Percentiles rank a stretch among this genome's conserved stretches.
phyloP scores from a whole-genome alignment of 2,113 vertebrate genomes.

The Cisticola juncidis region DNA sequence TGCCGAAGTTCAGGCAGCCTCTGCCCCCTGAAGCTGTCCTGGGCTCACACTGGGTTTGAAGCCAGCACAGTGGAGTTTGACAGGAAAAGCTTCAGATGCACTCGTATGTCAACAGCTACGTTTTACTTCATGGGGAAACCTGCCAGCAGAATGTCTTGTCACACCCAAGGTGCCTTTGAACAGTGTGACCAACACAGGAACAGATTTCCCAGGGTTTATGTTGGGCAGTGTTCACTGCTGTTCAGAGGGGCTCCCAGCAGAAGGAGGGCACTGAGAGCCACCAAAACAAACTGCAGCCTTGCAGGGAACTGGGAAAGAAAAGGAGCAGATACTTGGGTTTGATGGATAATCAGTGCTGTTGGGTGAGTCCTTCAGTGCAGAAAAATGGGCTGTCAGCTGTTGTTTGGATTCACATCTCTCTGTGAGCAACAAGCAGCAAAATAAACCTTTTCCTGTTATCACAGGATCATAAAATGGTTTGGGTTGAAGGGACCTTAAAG shows the following conservation, averaged over 20 bases:
- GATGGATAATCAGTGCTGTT: not conserved
- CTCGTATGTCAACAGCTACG: not conserved
- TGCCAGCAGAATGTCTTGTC: not conserved
- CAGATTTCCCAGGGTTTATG: not conserved
- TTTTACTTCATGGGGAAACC: not conserved
- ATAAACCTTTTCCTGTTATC: not conserved
- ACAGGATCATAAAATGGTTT: not conserved
- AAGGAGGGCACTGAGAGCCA: not conserved
- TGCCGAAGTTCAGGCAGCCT: not conserved
- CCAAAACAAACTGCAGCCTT: not conserved
- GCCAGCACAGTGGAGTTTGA: not conserved
- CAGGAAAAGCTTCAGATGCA: accelerated
- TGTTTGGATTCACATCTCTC: not conserved
- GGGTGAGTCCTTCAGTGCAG: not conserved
- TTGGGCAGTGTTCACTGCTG: not conserved
- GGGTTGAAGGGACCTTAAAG: not conserved
- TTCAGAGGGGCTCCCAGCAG: not conserved
- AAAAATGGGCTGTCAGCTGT: accelerated
- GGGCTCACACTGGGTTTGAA: not conserved
- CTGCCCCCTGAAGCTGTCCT: not conserved
- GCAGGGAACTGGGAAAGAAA: not conserved
- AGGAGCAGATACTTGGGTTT: accelerated
- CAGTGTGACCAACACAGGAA: not conserved
- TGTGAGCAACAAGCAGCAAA: not conserved
- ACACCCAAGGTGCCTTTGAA: not conserved